These are phyloP conservation scores for Dicranocentrus wangi DNA, from an alignment of 2,888 invertebrate genomes.

Conservation along the genomic window DNA sequence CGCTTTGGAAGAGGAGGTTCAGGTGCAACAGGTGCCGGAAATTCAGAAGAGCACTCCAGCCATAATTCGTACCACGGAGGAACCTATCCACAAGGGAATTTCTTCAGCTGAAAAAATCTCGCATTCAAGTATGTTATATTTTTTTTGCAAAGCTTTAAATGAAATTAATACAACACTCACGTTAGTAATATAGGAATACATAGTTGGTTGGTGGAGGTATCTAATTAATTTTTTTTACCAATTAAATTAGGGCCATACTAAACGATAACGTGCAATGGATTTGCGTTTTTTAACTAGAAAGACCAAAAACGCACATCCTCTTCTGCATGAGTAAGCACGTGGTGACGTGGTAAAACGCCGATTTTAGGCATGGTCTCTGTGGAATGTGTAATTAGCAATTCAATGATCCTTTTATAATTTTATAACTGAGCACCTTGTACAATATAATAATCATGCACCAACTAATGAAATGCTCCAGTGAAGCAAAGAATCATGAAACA, in stretches of 20 bases:
- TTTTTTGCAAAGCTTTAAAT: too few species aligned
- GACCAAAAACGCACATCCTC: too few species aligned
- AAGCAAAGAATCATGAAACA: slow-evolving; percentile 35
- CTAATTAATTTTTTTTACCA: too few species aligned
- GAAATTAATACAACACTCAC: too few species aligned
- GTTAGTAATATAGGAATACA: not conserved
- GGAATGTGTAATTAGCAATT: not conserved
- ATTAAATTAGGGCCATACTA: too few species aligned
- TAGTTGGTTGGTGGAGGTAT: not conserved
- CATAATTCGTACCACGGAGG: slow-evolving; percentile 24
- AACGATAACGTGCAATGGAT: too few species aligned
- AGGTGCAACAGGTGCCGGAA: slow-evolving; percentile 46
- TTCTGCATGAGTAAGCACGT: too few species aligned
- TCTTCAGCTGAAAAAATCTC: slow-evolving; percentile 61
- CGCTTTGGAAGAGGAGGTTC: slow-evolving; percentile 35
- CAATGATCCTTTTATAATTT: slow-evolving; percentile 8
- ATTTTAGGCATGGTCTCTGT: not conserved
- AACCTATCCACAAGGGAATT: slow-evolving; percentile 45
- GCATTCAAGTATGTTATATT: slow-evolving; percentile 43
- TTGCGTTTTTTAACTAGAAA: too few species aligned
- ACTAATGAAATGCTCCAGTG: slow-evolving; percentile 60
- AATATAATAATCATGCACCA: too few species aligned
- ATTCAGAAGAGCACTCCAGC: slow-evolving; percentile 49
- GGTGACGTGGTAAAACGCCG: too few species aligned
- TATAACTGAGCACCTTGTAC: not conserved